Evolutionary conservation across 2,797 vertebrate species (phyloP), one percentile per base, ranked within the genome.

Genomic region (Heterohyrax brucei): DNA sequence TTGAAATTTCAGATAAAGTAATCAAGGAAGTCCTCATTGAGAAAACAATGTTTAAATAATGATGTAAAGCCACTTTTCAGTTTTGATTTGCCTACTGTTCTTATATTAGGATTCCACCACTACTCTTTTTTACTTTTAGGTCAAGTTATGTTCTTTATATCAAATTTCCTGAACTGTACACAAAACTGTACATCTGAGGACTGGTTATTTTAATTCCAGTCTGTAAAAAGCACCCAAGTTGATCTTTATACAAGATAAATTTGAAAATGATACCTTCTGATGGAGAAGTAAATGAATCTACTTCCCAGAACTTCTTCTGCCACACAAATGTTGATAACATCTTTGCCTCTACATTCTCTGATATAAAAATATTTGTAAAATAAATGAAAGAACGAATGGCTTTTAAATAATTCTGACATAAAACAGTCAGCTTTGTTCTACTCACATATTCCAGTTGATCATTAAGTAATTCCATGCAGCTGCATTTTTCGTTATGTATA

Each of bases 381-480:
- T 75, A 89, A 80, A 68, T 93, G 83, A 75, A 88, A 84, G 39
- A 7, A 50, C 48, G 22, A 84, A 79, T 94, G 46, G 4, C 12
- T 48, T 96, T 73, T 10, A 80, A 53, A 75, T 61, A 79, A 88
- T 79, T 68, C 28, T 48, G 73, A 3, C 16, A 72, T 0, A 1
- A 4, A 81, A 80, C 5, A 24, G 10, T 59, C 18, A 88, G 26
- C 13, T 28, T 10, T 75, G 10, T 72, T 44, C 13, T 83, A 48
- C 10, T 78, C 6, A 10, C 33, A 72, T 64, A 72, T 77, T 87
- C 5, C n/a, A 77, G 28, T 22, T 77, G 56, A 90, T 82, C 48
- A 14, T 18, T 10, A 3, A 86, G 59, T 59, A 44, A n/a, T 83
- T 91, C 4, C 39, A 33, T 10, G 7, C 30, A 19, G 12, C 39